Evolutionary conservation across 1,140 invertebrate genomes (phyloP), one percentile per base, ranked within the genome.

Genomic region (Macrobrachium rosenbergii): DNA sequence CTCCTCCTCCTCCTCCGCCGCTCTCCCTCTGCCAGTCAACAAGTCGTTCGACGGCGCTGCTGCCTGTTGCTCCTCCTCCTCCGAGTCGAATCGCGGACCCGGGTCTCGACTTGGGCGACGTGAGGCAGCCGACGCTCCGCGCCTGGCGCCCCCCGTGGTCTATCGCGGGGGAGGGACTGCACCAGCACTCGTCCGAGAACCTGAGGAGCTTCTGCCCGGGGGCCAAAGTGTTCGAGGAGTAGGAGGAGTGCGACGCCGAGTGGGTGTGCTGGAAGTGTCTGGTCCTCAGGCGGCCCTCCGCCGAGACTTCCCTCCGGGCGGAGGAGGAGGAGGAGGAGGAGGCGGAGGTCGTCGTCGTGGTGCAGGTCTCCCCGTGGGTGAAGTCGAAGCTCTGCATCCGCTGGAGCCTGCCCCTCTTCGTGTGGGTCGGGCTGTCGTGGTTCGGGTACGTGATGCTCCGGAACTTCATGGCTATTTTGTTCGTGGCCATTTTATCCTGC

Each of bases 161-260:
- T 23, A 63, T 78, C n/a, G n/a, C n/a, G 14, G 64, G 28, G 6
- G 76, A 23, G 12, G 84, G 28, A n/a, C 77, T 87, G 60, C 72
- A 87, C 84, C 84, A 87, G 69, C 84, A 87, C 69, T 87, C 84
- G 84, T 87, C 84, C 2, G 84, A 87, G 45, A 87, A 87, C 67
- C 84, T 87, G 37, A 87, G 69, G 12, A 87, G 58, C 69, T 87
- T 87, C 84, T 87, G 84, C 19, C 84, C 84, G 7, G 84, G 84
- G 16, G 84, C 84, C 58, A 87, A 62, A 0, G 83, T 78, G 52
- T 23, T 64, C n/a, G n/a, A n/a, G n/a, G n/a, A n/a, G n/a, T n/a
- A n/a, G 69, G 78, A 23, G 37, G 83, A 43, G n/a, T 59, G 52
- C 45, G 45, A 52, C 5, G 67, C 67, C 12, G 77, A 23, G 67